These are phyloP conservation scores for Synanthedon tipuliformis DNA, from an alignment of 2,888 invertebrate genomes.

Conservation along the genomic window DNA sequence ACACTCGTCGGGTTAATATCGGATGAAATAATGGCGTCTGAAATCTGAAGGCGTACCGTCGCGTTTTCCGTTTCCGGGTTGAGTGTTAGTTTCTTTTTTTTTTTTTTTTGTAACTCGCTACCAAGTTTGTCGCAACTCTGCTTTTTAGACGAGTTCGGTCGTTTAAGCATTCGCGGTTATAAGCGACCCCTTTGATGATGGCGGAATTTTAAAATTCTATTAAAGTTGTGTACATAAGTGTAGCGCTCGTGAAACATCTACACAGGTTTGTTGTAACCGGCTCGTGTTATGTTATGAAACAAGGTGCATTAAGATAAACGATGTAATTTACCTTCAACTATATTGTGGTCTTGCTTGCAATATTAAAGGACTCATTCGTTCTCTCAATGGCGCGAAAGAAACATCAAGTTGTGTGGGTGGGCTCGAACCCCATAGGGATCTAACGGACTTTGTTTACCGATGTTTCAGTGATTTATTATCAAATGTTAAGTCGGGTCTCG, in stretches of 20 bases:
- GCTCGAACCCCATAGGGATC: slow-evolving; percentile 9
- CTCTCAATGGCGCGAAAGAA: not conserved
- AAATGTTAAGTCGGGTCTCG: slow-evolving; percentile 15
- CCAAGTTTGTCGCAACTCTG: slow-evolving; percentile 23
- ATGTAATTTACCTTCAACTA: not conserved
- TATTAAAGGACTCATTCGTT: not conserved
- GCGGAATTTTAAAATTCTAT: slow-evolving; percentile 25
- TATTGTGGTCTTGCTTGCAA: not conserved
- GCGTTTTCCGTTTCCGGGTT: slow-evolving; percentile 42
- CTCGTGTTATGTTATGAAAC: not conserved
- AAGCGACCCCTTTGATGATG: slow-evolving; percentile 20
- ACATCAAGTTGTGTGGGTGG: not conserved
- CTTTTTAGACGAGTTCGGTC: slow-evolving; percentile 10
- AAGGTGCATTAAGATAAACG: not conserved
- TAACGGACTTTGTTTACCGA: slow-evolving; percentile 24
- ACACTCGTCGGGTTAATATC: slow-evolving; percentile 33
- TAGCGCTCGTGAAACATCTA: not conserved
- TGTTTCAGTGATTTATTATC: slow-evolving; percentile 32
- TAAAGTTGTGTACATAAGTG: not conserved
- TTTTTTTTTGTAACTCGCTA: slow-evolving; percentile 15
- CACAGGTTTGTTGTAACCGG: not conserved
- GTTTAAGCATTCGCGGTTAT: slow-evolving; percentile 15
- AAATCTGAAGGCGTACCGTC: slow-evolving; percentile 42
- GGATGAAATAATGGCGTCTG: slow-evolving; percentile 50
- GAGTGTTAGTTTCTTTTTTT: slow-evolving; percentile 31